Conservation (phyloP, 1,140 invertebrate species). For the Goniozus legneri region DNA sequence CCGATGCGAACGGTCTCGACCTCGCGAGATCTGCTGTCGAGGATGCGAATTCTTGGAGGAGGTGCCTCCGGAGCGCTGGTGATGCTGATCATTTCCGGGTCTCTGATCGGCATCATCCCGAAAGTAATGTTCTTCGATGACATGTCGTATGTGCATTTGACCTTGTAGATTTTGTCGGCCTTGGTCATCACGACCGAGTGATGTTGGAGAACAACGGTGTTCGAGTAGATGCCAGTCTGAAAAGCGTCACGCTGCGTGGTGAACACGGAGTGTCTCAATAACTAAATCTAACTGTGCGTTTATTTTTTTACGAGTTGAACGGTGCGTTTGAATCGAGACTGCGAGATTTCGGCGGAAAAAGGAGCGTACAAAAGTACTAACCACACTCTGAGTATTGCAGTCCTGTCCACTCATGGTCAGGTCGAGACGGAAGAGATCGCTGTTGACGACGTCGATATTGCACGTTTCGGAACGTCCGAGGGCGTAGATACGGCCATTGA, state of each 20-base stretch:
- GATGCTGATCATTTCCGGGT: slow-evolving; percentile 93
- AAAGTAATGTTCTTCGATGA: slow-evolving; percentile 94
- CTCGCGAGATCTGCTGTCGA: slow-evolving; percentile 79
- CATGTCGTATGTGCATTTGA: slow-evolving; percentile 95
- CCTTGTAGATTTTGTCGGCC: slow-evolving; percentile 95
- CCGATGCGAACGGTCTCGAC: slow-evolving; percentile 93
- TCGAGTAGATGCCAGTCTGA: slow-evolving; percentile 89
- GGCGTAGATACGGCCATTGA: slow-evolving; percentile 92
- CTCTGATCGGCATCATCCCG: slow-evolving; percentile 94
- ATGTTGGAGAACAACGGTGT: slow-evolving; percentile 91
- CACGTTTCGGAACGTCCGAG: slow-evolving; percentile 90
- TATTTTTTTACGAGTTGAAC: too few species aligned
- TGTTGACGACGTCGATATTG: slow-evolving; percentile 90
- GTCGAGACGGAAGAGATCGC: slow-evolving; percentile 86
- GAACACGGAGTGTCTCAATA: too few species aligned
- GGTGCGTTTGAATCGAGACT: too few species aligned
- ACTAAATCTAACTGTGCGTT: too few species aligned
- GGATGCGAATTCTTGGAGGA: slow-evolving; percentile 86
- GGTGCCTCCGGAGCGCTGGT: slow-evolving; percentile 92
- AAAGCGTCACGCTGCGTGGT: slow-evolving; percentile 49
- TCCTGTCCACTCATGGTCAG: slow-evolving; percentile 90
- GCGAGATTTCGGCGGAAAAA: too few species aligned
- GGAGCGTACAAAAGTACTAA: slow-evolving; percentile 58
- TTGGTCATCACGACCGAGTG: slow-evolving; percentile 96
- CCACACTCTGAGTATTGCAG: slow-evolving; percentile 89